Percentiles rank a stretch among this genome's conserved stretches.
Conservation (phyloP, 2,888 invertebrate species). For the Smittia sp. region DNA sequence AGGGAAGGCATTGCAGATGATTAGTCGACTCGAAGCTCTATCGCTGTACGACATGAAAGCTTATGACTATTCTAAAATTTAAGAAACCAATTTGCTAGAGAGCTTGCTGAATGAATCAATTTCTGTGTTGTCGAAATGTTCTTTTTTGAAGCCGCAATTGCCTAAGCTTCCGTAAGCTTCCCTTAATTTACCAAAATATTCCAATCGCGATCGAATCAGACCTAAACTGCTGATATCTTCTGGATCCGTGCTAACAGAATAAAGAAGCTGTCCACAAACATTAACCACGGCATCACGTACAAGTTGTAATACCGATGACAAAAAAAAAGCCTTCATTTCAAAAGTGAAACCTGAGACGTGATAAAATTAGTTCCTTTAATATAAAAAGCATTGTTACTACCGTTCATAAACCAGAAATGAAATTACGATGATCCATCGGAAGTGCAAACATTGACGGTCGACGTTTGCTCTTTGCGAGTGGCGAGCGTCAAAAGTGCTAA, state of each 20-base stretch:
- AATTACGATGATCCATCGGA: background rate
- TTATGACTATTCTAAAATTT: no score
- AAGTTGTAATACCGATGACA: background rate
- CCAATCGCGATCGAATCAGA: no score
- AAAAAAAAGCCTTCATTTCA: background rate
- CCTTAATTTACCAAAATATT: no score
- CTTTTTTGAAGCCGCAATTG: no score
- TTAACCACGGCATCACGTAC: background rate
- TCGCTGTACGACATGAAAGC: no score
- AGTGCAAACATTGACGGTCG: background rate
- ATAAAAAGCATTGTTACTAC: background rate
- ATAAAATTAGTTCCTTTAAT: constrained; percentile 4
- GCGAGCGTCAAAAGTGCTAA: background rate
- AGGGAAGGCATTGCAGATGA: background rate
- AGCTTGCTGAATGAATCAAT: no score
- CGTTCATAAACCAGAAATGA: background rate
- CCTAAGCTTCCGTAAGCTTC: no score
- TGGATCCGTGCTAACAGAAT: background rate
- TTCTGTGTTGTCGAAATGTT: no score
- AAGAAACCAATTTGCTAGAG: no score
- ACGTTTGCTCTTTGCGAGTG: background rate
- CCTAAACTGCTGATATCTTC: no score
- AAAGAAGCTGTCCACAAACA: background rate
- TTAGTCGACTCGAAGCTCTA: no score
- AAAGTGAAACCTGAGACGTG: background rate